phyloP scores from a whole-genome alignment of 2,888 invertebrate species.

The Ephialtes manifestator region DNA sequence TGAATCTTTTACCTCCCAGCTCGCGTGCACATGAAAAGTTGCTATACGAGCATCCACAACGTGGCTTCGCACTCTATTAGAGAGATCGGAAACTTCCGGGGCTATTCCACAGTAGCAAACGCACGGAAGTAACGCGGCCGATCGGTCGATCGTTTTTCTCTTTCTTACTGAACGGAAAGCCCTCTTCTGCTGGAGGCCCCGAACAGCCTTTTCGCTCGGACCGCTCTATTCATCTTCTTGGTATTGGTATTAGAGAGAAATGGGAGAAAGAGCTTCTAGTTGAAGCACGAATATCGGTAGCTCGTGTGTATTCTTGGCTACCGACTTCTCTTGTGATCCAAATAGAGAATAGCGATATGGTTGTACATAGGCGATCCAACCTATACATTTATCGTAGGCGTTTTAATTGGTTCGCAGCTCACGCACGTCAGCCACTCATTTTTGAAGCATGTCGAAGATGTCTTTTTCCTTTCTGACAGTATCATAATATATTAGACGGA shows the following conservation, averaged over 20 bases:
- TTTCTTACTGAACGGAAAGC: slow-evolving; percentile 14
- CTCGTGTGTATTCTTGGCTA: slow-evolving; percentile 17
- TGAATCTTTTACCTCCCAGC: slow-evolving; percentile 45
- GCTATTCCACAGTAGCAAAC: slow-evolving; percentile 47
- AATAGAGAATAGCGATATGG: slow-evolving; percentile 59
- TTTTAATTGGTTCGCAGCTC: slow-evolving; percentile 69
- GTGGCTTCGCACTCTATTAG: slow-evolving; percentile 50
- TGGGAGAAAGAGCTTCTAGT: slow-evolving; percentile 28
- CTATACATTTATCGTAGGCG: slow-evolving; percentile 67
- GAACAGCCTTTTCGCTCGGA: neutral
- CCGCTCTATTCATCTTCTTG: slow-evolving; percentile 35
- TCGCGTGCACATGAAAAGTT: slow-evolving; percentile 13
- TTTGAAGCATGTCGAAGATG: slow-evolving; percentile 13
- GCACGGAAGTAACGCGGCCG: slow-evolving; percentile 62
- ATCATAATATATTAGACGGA: slow-evolving; percentile 60
- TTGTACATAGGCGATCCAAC: slow-evolving; percentile 42
- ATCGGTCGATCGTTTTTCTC: slow-evolving; percentile 44
- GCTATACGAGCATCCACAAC: slow-evolving; percentile 39
- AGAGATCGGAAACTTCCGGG: slow-evolving; percentile 66
- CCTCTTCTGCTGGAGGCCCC: neutral
- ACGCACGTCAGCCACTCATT: slow-evolving; percentile 47
- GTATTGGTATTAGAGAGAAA: slow-evolving; percentile 23
- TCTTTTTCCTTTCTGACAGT: slow-evolving; percentile 57
- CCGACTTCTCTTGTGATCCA: slow-evolving; percentile 48
- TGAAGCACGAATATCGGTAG: slow-evolving; percentile 32